Conservation (phyloP, 2,888 invertebrate genomes). For the Chrysolina americana region DNA sequence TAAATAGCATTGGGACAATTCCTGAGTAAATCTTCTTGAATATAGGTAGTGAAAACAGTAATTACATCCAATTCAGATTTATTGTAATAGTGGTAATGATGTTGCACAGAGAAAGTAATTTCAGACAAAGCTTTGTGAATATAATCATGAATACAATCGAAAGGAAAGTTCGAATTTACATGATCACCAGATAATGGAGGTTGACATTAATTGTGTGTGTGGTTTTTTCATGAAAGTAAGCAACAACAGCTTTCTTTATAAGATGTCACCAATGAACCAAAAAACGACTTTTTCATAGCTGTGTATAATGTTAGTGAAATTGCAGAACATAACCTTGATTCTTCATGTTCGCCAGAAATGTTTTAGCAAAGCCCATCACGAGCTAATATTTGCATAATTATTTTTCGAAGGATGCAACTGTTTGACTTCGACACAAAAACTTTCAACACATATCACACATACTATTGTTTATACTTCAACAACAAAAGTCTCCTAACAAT, state of each 20-base stretch:
- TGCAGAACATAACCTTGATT: not conserved
- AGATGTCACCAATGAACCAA: not conserved
- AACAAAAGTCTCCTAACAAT: too few species aligned
- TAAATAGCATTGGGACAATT: too few species aligned
- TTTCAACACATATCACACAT: too few species aligned
- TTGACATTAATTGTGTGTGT: not conserved
- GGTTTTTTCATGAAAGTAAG: not conserved
- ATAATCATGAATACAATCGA: not conserved
- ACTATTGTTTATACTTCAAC: too few species aligned
- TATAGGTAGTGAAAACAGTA: not conserved
- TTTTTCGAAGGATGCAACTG: too few species aligned
- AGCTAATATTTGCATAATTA: too few species aligned
- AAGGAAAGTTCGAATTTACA: constrained; percentile 3
- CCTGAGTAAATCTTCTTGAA: not conserved
- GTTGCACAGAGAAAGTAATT: not conserved
- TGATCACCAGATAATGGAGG: not conserved
- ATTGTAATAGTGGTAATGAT: not conserved
- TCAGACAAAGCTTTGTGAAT: not conserved
- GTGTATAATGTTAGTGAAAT: not conserved
- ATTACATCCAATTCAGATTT: not conserved
- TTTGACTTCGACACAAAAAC: too few species aligned
- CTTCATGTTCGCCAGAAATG: too few species aligned
- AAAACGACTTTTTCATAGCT: not conserved
- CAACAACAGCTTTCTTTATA: not conserved
- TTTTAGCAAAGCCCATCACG: too few species aligned